Evolutionary conservation across 2,113 vertebrate species (phyloP), one percentile per base, ranked within the genome.

Genomic region (Mastomys natalensis): DNA sequence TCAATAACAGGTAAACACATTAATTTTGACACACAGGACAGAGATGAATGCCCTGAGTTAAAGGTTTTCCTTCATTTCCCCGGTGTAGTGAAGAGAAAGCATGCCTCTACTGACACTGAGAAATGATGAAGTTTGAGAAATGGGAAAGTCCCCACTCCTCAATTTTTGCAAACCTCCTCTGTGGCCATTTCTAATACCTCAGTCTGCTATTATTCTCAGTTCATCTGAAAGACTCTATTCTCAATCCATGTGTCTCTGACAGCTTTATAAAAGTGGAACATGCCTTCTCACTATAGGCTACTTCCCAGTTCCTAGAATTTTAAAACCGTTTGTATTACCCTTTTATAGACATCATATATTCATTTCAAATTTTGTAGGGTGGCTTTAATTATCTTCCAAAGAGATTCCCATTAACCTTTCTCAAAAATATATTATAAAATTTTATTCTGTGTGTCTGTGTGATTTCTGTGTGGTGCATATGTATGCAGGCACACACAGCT

Each of bases 31-130:
- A 68, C 2, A 91, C 37, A 87, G 17, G 21, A 58, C 15, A 51
- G 16, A 96, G 81, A 62, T 1, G 9, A 93, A 72, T 29, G 77
- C 73, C 55, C 43, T 16, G 24, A 97, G 86, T 92, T 82, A 72
- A 64, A 91, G 43, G 37, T 90, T 87, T 90, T 91, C 91, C 84
- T 90, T 60, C 43, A 74, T 58, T 93, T 94, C 62, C 82, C 64
- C 64, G 58, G 19, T 85, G 60, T 2, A 68, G 89, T 74, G 60
- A 51, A 64, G 87, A 93, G 64, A 74, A 66, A 92, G 73, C 48
- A 77, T 29, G 51, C 13, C 16, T 21, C 21, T 58, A 84, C 31
- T 58, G 81, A 87, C 37, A 51, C 81, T 66, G 45, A 77, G 43
- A 89, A 93, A 85, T n/a, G 26, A 34, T 55, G 31, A 82, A 81